Evolutionary conservation across 2,797 vertebrate genomes (phyloP).

Genomic region (Delichon dasypus): DNA sequence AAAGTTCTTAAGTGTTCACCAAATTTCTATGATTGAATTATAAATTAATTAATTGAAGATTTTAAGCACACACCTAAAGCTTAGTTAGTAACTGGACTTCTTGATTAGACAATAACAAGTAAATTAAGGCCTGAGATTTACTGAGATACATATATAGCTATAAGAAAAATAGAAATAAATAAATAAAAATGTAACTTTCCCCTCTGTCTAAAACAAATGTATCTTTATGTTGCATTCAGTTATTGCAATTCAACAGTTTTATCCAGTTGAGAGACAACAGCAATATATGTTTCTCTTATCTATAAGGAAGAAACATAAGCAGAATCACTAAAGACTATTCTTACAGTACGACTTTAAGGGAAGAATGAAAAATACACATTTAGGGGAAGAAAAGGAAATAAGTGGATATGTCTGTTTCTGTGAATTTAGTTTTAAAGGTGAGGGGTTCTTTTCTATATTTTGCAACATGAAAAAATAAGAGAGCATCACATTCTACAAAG

Average conservation of each 20-base stretch:
- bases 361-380: neutral
- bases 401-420: neutral
- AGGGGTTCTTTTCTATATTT: neutral
- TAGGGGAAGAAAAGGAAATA: neutral
- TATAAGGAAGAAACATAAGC: neutral
- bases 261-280: neutral
- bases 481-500: rapidly evolving
- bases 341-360: neutral
- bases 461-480: neutral
- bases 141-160: neutral
- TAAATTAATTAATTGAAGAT: neutral
- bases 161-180: neutral
- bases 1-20: neutral
- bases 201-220: neutral
- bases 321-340: neutral
- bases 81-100: neutral
- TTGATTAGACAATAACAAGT: neutral
- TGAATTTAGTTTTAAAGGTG: neutral
- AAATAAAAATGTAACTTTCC: too few relatives aligned
- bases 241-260: neutral
- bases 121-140: neutral
- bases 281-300: neutral
- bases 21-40: neutral
- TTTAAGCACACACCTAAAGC: neutral
- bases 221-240: neutral